A percentile compares a stretch with the other conserved stretches of the same genome.
Conservation (phyloP, 2,113 vertebrate species). For the Hypanus sabinus region DNA sequence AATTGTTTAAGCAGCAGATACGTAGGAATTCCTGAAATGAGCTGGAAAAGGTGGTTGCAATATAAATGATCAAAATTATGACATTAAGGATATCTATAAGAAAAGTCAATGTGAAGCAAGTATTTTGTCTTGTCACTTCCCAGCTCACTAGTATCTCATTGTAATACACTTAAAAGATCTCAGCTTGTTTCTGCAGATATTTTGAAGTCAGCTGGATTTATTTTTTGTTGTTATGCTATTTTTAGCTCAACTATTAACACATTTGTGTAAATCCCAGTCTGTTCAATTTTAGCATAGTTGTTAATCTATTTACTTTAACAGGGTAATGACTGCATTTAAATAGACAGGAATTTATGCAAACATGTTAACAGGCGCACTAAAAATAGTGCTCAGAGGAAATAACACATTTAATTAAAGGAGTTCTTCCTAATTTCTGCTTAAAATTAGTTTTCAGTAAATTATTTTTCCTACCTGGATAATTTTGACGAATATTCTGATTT, state of each 20-base stretch:
- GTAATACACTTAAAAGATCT: not conserved
- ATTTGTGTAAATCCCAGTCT: slow-evolving; percentile 27
- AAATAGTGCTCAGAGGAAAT: not conserved
- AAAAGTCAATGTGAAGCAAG: not conserved
- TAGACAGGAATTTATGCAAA: slow-evolving; percentile 18
- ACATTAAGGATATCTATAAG: not conserved
- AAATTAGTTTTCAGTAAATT: not conserved
- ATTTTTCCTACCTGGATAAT: not conserved
- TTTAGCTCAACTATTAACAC: not conserved
- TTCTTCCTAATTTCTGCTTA: not conserved
- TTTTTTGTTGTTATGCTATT: not conserved
- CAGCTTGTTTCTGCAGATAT: not conserved
- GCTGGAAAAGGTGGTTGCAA: not conserved
- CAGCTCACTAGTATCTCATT: not conserved
- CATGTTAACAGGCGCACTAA: not conserved
- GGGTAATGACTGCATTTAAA: slow-evolving; percentile 28
- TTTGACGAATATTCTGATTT: not conserved
- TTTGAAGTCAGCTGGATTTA: not conserved
- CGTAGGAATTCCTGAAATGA: not conserved
- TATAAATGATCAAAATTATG: not conserved
- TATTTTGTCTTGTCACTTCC: not conserved
- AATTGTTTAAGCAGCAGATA: not conserved
- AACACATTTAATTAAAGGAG: not conserved
- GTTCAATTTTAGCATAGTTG: slow-evolving; percentile 11
- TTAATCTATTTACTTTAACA: slow-evolving; percentile 26